Conservation (phyloP, 2,797 vertebrate species). For the Gambelia wislizenii region DNA sequence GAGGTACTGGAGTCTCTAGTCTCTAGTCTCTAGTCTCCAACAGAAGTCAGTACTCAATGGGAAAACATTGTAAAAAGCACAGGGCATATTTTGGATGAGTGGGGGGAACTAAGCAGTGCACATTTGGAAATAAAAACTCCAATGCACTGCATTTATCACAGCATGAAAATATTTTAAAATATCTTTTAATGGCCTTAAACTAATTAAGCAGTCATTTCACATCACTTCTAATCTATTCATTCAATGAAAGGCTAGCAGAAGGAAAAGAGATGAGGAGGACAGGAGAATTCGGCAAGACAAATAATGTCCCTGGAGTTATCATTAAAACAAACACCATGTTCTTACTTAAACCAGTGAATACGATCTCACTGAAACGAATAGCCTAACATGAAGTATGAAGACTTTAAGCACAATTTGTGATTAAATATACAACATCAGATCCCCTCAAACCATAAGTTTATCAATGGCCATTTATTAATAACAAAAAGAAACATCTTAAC, state of each 20-base stretch:
- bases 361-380: neutral
- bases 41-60: neutral
- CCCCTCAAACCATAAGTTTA: neutral
- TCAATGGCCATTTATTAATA: conserved; percentile 40
- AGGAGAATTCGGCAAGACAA: neutral
- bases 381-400: neutral
- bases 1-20: conserved; percentile 7
- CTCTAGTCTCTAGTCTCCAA: conserved; percentile 3
- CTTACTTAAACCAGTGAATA: neutral
- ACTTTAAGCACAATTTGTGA: neutral
- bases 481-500: conserved; percentile 43
- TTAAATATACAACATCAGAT: neutral
- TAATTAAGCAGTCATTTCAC: neutral
- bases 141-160: neutral
- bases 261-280: neutral
- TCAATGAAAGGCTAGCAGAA: neutral
- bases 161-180: neutral
- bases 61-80: conserved; percentile 16
- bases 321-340: neutral
- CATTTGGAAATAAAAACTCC: rapidly evolving
- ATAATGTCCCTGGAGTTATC: neutral
- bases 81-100: neutral
- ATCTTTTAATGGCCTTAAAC: conserved; percentile 1
- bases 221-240: neutral
- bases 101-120: neutral